A percentile compares a stretch with the other conserved stretches of the same genome.
phyloP scores from a whole-genome alignment of 2,797 vertebrate species.

The Lagodon rhomboides region DNA sequence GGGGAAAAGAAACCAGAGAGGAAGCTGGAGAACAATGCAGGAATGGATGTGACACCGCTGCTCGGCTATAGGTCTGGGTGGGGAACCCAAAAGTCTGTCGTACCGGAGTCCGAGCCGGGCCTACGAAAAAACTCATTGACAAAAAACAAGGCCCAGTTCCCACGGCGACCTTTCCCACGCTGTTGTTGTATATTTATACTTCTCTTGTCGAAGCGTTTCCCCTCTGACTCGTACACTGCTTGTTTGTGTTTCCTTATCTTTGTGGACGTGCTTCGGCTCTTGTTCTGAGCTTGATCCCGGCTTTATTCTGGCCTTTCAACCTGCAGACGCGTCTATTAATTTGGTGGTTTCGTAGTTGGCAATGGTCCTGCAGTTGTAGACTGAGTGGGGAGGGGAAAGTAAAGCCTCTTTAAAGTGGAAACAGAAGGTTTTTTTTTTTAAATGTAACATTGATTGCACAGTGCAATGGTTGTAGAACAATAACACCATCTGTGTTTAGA shows the following conservation, averaged over 20 bases:
- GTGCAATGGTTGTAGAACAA: no score
- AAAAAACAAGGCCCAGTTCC: conserved; percentile 77
- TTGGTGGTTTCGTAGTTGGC: not conserved
- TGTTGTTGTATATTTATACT: conserved; percentile 75
- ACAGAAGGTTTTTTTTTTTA: no score
- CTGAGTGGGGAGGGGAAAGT: not conserved
- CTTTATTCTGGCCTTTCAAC: conserved; percentile 53
- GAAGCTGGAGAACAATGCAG: conserved; percentile 85
- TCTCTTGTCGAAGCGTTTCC: conserved; percentile 69
- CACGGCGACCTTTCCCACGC: conserved; percentile 82
- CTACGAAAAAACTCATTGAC: conserved; percentile 63
- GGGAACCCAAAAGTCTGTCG: conserved; percentile 66
- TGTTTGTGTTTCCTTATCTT: conserved; percentile 76
- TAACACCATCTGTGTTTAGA: no score
- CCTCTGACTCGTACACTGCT: conserved; percentile 39
- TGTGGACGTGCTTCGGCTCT: conserved; percentile 49
- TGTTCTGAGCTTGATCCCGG: conserved; percentile 57
- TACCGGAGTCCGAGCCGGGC: conserved; percentile 47
- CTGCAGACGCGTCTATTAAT: conserved; percentile 9
- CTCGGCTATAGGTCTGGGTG: conserved; percentile 64
- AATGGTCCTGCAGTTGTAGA: not conserved
- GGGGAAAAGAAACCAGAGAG: conserved; percentile 67
- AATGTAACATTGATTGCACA: no score
- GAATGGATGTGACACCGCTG: conserved; percentile 67
- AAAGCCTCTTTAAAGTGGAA: no score